Base-by-base conservation (phyloP, 2,797 vertebrate species). In the Falco columbarius region DNA sequence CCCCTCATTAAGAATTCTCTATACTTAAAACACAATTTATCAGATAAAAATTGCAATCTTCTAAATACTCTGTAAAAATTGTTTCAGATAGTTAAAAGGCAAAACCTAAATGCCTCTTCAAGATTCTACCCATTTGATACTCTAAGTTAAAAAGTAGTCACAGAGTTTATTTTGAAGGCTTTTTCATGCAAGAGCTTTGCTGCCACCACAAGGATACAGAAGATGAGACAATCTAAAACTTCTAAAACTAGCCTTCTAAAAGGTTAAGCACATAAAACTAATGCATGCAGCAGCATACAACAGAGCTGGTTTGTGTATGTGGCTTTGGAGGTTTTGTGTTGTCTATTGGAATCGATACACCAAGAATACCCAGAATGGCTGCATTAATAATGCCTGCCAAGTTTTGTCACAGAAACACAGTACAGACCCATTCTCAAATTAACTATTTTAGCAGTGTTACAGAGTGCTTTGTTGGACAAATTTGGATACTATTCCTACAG, bases 171-270 rank as follows among this genome's bases (percentile, higher is more conserved):
- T 84, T 54, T 38, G 36, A 81, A 79, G 75, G 38, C 23, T 66
- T 92, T 89, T n/a, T 67, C 63, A 13, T 0, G 0, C n/a, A 73
- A 71, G 85, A 84, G 40, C 93, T 96, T 85, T 96, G 87, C 94
- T 96, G 95, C 91, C 95, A 93, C 94, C 81, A 40, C 68, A 92
- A 94, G 91, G 92, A 61, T 30, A 59, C 17, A 49, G 51, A 47
- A 71, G 62, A 91, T 15, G 38, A 90, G 38, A 68, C 67, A 42
- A 77, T 12, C 20, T 70, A 30, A 23, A 79, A 55, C 56, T 63
- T 24, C 12, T 32, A 56, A 55, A 83, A 27, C 7, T 3, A 36
- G 15, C 52, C 6, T 68, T 54, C 17, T 27, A 7, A 59, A 87
- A 85, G 36, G 54, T 77, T 67, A 72, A 70, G 56, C 16, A 47